Base-by-base conservation (phyloP, 2,797 vertebrate genomes). In the Microctenopoma lineatum region DNA sequence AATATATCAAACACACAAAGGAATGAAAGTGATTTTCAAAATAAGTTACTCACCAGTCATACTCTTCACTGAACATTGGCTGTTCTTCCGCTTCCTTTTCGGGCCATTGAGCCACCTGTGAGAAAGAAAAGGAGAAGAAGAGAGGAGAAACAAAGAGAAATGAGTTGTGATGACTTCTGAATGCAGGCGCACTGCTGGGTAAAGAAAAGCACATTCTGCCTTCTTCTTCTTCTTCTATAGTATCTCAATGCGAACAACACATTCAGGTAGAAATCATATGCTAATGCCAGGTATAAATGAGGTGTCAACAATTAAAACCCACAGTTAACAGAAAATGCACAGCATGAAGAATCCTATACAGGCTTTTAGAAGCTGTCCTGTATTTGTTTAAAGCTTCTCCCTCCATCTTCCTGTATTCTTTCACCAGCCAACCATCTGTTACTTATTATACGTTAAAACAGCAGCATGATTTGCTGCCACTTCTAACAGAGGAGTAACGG, bases 51-150 rank as follows among this genome's bases (percentile, higher is more conserved):
- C 90, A 98, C 97, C 97, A 95, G 97, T 97, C 97, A 98, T 97
- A 91, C 95, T 96, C 95, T 99, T 99, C 95, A 98, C 93, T 92
- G 97, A 96, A 97, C 97, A 98, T 95, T 97, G 96, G 94, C 97
- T 98, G 95, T 96, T 98, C 95, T 98, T 99, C 93, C 97, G 97
- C 94, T 98, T 99, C 94, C 96, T 96, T 92, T 98, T 98, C 86
- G 94, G 92, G 93, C 97, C 97, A 98, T 98, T 96, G 95, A 96
- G 96, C 95, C 97, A 97, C 96, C 97, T 97, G 92, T 73, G 41
- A 81, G 65, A 65, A 4, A 58, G 68, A 2, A 13, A 71, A 10
- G 3, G 50, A 15, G 15, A 61, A 62, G n/a, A n/a, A n/a, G n/a
- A n/a, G n/a, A n/a, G n/a, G n/a, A 15, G 15, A 61, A 62, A 1